Percentiles rank a stretch among this genome's conserved stretches.
These are phyloP conservation scores for Siniperca knerii DNA, from an alignment of 2,113 vertebrate genomes.

Conservation along the genomic window DNA sequence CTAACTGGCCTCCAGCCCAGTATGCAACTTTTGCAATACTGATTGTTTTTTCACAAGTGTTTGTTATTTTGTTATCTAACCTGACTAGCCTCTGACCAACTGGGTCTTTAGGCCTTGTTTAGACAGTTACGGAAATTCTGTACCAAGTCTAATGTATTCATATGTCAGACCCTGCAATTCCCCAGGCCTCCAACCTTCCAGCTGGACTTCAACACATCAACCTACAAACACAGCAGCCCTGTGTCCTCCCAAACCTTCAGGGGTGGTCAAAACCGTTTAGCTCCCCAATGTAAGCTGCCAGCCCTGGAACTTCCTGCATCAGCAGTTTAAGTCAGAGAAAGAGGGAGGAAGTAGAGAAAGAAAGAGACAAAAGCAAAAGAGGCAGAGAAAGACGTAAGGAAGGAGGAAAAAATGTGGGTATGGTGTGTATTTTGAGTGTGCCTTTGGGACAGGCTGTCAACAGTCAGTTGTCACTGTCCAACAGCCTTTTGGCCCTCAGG, in stretches of 20 bases:
- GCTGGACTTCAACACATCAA: conserved; percentile 24
- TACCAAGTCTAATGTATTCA: background rate
- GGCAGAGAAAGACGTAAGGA: background rate
- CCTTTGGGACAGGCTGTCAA: conserved; percentile 66
- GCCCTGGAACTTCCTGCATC: conserved; percentile 21
- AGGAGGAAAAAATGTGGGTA: background rate
- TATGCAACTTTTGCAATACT: background rate
- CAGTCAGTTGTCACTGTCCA: conserved; percentile 57
- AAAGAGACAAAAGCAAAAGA: background rate
- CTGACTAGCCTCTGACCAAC: background rate
- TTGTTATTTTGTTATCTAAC: background rate
- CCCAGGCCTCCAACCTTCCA: background rate
- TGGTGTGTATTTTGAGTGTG: conserved; percentile 33
- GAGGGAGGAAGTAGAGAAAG: background rate
- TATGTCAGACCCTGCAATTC: background rate
- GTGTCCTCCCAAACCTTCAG: background rate
- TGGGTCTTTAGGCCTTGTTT: background rate
- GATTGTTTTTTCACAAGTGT: background rate
- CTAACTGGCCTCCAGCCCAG: background rate
- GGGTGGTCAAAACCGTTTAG: conserved; percentile 31
- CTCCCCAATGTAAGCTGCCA: conserved; percentile 22
- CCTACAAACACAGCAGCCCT: background rate
- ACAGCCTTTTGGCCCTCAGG: conserved; percentile 59
- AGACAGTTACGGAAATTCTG: background rate
- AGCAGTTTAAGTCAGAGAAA: conserved; percentile 28